phyloP scores from a whole-genome alignment of 2,113 vertebrate species.

The Mirza zaza region DNA sequence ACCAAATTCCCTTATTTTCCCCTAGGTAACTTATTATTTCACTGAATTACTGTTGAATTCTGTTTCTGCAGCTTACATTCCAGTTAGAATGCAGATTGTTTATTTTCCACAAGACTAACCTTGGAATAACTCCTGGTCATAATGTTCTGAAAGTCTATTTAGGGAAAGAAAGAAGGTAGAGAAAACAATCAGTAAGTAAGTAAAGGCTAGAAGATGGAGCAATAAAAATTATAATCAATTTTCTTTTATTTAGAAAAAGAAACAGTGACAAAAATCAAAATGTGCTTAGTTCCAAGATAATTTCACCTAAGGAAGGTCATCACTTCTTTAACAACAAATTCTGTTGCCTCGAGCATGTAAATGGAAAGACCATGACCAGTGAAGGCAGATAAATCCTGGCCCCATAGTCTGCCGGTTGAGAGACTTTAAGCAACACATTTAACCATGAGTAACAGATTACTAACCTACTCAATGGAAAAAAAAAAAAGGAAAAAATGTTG shows the following conservation, averaged over 20 bases:
- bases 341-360: background rate
- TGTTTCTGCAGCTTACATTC: slow-evolving; percentile 58
- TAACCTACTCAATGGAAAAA: background rate
- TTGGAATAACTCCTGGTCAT: slow-evolving; percentile 74
- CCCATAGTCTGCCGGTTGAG: background rate
- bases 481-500: background rate
- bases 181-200: background rate
- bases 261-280: slow-evolving; percentile 36
- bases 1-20: slow-evolving; percentile 18
- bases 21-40: slow-evolving; percentile 72
- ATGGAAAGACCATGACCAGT: background rate
- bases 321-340: background rate
- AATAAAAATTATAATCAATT: slow-evolving; percentile 41
- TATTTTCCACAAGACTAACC: slow-evolving; percentile 74
- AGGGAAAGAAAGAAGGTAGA: slow-evolving; percentile 43
- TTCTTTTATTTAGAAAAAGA: slow-evolving; percentile 20
- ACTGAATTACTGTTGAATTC: slow-evolving; percentile 63
- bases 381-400: background rate
- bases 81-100: slow-evolving; percentile 71
- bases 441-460: background rate
- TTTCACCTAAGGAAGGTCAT: background rate
- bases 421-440: background rate
- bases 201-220: background rate
- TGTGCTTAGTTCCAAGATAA: background rate
- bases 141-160: slow-evolving; percentile 71